Evolutionary conservation across 2,113 vertebrate genomes (phyloP).

Genomic region (Spilogale gracilis): DNA sequence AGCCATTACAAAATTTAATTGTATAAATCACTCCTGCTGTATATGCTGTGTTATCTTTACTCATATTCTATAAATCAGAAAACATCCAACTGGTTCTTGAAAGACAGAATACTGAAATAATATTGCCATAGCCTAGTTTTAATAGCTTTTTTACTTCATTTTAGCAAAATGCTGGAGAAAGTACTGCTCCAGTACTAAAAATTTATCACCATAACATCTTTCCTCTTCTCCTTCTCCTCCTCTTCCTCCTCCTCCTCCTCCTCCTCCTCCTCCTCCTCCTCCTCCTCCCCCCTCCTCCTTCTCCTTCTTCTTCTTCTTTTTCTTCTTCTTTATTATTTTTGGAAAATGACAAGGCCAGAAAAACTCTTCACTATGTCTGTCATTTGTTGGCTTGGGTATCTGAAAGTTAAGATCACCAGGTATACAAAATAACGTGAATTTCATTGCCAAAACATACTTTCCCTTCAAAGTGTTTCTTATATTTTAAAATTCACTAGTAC

Average conservation of each 20-base stretch:
- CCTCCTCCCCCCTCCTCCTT: not conserved
- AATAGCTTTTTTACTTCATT: constrained; percentile 43
- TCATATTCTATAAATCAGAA: not conserved
- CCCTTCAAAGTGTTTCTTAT: not conserved
- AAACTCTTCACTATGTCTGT: not conserved
- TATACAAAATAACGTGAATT: not conserved
- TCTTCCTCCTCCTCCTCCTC: too few relatives aligned
- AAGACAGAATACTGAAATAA: not conserved
- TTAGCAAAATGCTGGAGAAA: constrained; percentile 28
- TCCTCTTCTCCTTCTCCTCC: not conserved
- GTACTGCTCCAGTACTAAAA: not conserved
- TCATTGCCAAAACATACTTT: not conserved
- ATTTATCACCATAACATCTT: not conserved
- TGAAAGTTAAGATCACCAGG: not conserved
- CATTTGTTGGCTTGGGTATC: not conserved
- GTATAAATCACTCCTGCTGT: not conserved
- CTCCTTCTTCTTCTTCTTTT: not conserved
- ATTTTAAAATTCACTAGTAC: not conserved
- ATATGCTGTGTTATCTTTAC: not conserved
- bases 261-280: too few relatives aligned
- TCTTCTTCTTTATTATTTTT: not conserved
- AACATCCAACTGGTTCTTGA: not conserved
- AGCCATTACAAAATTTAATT: not conserved
- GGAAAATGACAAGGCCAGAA: constrained; percentile 3
- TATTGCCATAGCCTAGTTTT: constrained; percentile 3